Percentiles rank a stretch among this genome's conserved stretches.
phyloP scores from a whole-genome alignment of 2,797 vertebrate species.

The Rhincodon typus region DNA sequence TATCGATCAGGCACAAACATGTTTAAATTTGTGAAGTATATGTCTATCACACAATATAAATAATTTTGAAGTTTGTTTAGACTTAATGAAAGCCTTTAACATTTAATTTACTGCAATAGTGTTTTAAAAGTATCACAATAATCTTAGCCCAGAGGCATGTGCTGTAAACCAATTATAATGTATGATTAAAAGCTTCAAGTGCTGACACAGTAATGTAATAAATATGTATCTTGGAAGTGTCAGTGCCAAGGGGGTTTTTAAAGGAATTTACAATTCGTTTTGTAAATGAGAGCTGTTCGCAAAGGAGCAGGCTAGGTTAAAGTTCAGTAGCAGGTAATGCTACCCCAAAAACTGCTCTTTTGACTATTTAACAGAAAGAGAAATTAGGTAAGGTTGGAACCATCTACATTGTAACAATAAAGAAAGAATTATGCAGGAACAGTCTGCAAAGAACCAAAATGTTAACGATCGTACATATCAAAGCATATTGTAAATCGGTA shows the following conservation, averaged over 20 bases:
- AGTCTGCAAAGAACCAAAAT: not conserved
- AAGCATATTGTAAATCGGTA: not conserved
- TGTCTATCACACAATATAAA: not conserved
- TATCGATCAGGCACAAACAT: slow-evolving; percentile 25
- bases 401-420: slow-evolving; percentile 52
- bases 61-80: slow-evolving; percentile 14
- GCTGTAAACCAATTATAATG: slow-evolving; percentile 44
- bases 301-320: slow-evolving; percentile 53
- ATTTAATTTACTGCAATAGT: slow-evolving; percentile 37
- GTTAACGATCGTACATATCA: not conserved
- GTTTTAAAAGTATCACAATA: slow-evolving; percentile 35
- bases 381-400: slow-evolving; percentile 51
- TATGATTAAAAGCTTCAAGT: slow-evolving; percentile 53
- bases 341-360: slow-evolving; percentile 52
- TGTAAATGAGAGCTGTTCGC: slow-evolving; percentile 47
- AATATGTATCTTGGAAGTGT: slow-evolving; percentile 51
- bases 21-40: slow-evolving; percentile 26
- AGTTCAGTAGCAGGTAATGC: slow-evolving; percentile 63
- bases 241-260: slow-evolving; percentile 50
- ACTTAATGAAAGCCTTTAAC: slow-evolving; percentile 36
- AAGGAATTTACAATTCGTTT: slow-evolving; percentile 61
- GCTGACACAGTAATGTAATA: slow-evolving; percentile 54
- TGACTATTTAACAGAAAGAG: slow-evolving; percentile 48
- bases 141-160: slow-evolving; percentile 31
- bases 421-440: slow-evolving; percentile 53